Base-by-base conservation (phyloP, 1,140 invertebrate genomes). In the Cryptotermes secundus region DNA sequence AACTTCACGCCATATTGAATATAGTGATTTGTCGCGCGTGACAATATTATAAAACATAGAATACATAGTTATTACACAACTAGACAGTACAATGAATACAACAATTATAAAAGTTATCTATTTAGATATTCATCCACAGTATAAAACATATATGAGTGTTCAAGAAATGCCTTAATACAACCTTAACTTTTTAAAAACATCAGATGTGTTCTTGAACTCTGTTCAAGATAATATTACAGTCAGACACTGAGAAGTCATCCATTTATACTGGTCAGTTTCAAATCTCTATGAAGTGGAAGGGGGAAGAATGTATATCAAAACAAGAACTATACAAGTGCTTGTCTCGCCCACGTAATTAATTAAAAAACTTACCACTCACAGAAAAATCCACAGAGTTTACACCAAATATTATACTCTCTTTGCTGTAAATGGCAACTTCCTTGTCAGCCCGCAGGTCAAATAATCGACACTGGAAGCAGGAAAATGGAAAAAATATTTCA, bases 351-450 rank as follows among this genome's bases (percentile, higher is more conserved):
- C n/a, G 34, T 24, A 3, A 81, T 84, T 35, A 86, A 83, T 34
- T 82, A 84, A 45, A 34, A 85, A 49, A 90, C 91, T 89, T 89
- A 95, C 96, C 97, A 90, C 98, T 99, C 34, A 99, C 94, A 84
- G 97, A 99, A 89, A 99, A 97, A 90, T 99, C 99, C 59, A 99
- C 97, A 14, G 97, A 96, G 91, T 99, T 99, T 10, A 98, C 98
- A 45, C 97, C 98, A 92, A 99, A 99, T 88, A 99, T 96, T 87
- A 99, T 97, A 89, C 97, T 99, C 88, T 99, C 97, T 91, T 99
- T 99, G 86, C 95, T 95, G 90, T 99, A 99, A 86, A 97, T 94
- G 45, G 97, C 97, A 38, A 99, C 96, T 93, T 99, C 99, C 88
- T 98, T 95, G 91, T 99, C 99, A 36, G 99, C 99, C 86, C 99